These are phyloP conservation scores for Brachionus calyciflorus DNA, from an alignment of 1,140 invertebrate species.

Conservation along the genomic window DNA sequence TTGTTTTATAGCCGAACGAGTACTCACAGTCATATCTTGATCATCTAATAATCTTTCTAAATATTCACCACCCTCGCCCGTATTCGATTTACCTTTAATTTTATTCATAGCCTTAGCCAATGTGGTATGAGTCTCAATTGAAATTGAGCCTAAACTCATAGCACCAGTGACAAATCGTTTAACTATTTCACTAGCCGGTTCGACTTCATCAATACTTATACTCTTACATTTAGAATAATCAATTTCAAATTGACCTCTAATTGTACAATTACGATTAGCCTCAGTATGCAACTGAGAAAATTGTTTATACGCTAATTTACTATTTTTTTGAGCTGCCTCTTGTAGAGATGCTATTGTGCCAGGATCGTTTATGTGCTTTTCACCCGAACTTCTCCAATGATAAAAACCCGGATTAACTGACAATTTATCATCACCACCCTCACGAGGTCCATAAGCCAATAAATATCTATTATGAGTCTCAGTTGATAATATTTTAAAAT, in stretches of 20 bases:
- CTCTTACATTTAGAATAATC: constrained; percentile 67
- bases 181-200: constrained; percentile 85
- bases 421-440: constrained; percentile 68
- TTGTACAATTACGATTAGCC: constrained; percentile 78
- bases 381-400: constrained; percentile 92
- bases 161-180: constrained; percentile 79
- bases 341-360: constrained; percentile 30
- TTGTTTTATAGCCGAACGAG: constrained; percentile 71
- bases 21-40: constrained; percentile 65
- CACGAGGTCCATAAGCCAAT: constrained; percentile 54
- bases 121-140: constrained; percentile 86
- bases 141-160: constrained; percentile 90
- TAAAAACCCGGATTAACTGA: constrained; percentile 89
- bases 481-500: constrained; percentile 79
- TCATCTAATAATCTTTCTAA: constrained; percentile 72
- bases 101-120: constrained; percentile 95
- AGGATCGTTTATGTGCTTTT: constrained; percentile 97
- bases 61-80: constrained; percentile 77
- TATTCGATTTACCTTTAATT: constrained; percentile 91
- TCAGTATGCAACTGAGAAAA: constrained; percentile 83
- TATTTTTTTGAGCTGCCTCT: constrained; percentile 74
- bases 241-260: constrained; percentile 86
- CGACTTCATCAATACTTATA: constrained; percentile 81
- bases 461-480: constrained; percentile 66
- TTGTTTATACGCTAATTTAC: constrained; percentile 76